Evolutionary conservation across 1,140 invertebrate genomes (phyloP).

Genomic region (Eumaeus atala): DNA sequence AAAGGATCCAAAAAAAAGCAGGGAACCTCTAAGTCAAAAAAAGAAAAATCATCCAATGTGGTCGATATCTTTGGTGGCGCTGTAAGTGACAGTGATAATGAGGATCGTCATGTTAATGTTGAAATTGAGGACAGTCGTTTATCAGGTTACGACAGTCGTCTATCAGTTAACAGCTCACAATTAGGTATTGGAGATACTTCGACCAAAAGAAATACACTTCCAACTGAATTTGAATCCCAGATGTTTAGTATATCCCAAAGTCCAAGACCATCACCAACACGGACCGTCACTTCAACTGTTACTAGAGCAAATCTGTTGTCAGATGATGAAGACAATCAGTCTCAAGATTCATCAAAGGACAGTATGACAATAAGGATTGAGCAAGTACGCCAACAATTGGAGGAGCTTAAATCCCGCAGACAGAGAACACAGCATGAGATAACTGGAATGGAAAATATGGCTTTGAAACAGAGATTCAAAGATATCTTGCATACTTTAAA

Average conservation of each 20-base stretch:
- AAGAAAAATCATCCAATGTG: constrained; percentile 53
- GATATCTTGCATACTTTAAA: constrained; percentile 85
- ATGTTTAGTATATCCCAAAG: constrained; percentile 40
- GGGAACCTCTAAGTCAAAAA: constrained; percentile 37
- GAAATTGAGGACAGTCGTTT: constrained; percentile 87
- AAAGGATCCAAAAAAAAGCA: constrained; percentile 60
- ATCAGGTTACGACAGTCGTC: constrained; percentile 82
- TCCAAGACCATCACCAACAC: constrained; percentile 19
- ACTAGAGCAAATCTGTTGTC: constrained; percentile 37
- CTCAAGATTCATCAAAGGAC: constrained; percentile 52
- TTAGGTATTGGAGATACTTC: constrained; percentile 75
- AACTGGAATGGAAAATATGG: constrained; percentile 89
- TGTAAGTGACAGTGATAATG: constrained; percentile 88
- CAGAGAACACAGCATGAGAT: constrained; percentile 88
- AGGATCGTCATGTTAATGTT: constrained; percentile 82
- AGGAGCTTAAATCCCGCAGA: constrained; percentile 81
- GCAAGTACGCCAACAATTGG: constrained; percentile 80
- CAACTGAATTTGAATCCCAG: constrained; percentile 41
- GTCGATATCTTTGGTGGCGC: constrained; percentile 91
- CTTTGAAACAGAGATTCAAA: constrained; percentile 87
- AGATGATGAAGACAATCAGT: constrained; percentile 52
- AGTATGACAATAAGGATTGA: constrained; percentile 75
- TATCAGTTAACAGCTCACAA: constrained; percentile 84
- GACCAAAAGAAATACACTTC: constrained; percentile 28
- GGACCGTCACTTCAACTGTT: constrained; percentile 29